These are phyloP conservation scores for Schizothorax lantsangensis DNA, from an alignment of 2,797 vertebrate species.

Conservation along the genomic window DNA sequence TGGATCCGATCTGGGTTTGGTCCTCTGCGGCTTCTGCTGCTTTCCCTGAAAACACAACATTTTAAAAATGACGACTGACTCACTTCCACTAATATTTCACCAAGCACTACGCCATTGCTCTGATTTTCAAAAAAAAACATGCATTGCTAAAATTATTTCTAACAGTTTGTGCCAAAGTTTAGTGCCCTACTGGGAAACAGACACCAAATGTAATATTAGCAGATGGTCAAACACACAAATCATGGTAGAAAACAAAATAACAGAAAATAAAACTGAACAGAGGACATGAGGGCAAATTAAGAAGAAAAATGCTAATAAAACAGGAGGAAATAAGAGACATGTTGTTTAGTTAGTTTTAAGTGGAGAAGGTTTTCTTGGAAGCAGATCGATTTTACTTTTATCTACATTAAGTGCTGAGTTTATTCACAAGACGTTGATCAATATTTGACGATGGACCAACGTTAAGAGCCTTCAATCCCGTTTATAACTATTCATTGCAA, in stretches of 20 bases:
- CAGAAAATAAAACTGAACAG: constrained; percentile 5
- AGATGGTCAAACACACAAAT: constrained; percentile 40
- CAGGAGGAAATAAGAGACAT: neutral
- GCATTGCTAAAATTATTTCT: neutral
- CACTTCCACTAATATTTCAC: constrained; percentile 5
- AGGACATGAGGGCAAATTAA: constrained; percentile 51
- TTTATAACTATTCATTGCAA: neutral
- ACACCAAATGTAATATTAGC: constrained; percentile 23
- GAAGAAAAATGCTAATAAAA: constrained; percentile 28
- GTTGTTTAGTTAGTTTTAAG: neutral
- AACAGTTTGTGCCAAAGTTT: constrained; percentile 23
- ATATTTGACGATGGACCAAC: neutral
- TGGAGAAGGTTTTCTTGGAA: constrained; percentile 1
- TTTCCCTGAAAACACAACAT: constrained; percentile 72
- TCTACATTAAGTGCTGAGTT: neutral
- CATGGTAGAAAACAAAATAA: constrained; percentile 15
- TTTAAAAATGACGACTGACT: constrained; percentile 42
- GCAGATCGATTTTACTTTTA: neutral
- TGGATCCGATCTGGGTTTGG: constrained; percentile 72
- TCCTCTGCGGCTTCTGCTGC: constrained; percentile 79
- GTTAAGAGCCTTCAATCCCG: constrained; percentile 27
- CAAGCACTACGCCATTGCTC: neutral
- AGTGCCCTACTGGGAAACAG: constrained; percentile 1
- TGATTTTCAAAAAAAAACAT: neutral
- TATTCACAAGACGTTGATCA: neutral